phyloP scores from a whole-genome alignment of 2,888 invertebrate genomes.

The Tricholauxania praeusta region DNA sequence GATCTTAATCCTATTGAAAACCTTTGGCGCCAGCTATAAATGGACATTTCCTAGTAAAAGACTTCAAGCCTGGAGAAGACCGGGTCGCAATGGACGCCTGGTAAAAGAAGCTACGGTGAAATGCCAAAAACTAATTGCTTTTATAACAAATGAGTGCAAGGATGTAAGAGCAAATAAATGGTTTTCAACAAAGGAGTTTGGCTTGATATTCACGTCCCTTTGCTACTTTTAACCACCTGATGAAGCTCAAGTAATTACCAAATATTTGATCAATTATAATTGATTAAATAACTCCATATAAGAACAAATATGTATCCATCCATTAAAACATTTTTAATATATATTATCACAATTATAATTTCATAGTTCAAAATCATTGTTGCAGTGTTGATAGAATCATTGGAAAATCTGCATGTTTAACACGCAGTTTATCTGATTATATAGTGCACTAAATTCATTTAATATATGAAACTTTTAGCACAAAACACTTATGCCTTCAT shows the following conservation, averaged over 20 bases:
- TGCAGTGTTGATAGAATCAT: conserved; percentile 30
- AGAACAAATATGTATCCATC: background rate
- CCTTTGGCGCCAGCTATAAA: too few species aligned
- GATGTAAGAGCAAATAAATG: too few species aligned
- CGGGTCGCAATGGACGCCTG: background rate
- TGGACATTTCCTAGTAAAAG: background rate
- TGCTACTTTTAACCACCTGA: too few species aligned
- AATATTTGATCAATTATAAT: background rate
- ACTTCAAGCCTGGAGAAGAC: background rate
- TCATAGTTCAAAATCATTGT: conserved; percentile 17
- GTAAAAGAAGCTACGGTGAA: background rate
- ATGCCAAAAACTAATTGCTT: background rate
- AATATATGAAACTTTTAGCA: background rate
- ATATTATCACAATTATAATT: conserved; percentile 19
- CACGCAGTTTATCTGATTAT: conserved; percentile 31
- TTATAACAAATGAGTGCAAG: background rate
- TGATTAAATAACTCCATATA: background rate
- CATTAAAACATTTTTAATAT: conserved; percentile 8
- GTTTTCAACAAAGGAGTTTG: too few species aligned
- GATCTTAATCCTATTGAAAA: too few species aligned
- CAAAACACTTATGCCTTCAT: too few species aligned
- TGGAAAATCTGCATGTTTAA: conserved; percentile 30
- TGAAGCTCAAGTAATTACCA: too few species aligned
- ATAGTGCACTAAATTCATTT: background rate
- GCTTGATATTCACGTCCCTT: too few species aligned